Percentiles rank a stretch among this genome's conserved stretches.
Evolutionary conservation across 2,888 invertebrate species (phyloP).

Genomic region (Rosalia funebris): DNA sequence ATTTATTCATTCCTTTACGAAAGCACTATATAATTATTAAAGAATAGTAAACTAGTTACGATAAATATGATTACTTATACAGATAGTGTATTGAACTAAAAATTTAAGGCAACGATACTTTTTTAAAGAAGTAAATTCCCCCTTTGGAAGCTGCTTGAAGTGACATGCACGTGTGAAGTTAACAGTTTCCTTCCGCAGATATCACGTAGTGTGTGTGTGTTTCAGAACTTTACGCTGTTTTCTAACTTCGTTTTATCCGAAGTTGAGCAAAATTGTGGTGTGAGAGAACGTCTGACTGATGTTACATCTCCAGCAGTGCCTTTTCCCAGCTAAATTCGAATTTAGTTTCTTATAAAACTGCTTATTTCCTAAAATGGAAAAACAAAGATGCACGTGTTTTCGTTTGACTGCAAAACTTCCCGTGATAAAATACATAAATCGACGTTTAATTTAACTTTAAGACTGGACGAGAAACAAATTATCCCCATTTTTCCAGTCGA

Average conservation of each 20-base stretch:
- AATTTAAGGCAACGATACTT: conserved; percentile 1
- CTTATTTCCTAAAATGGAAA: conserved; percentile 29
- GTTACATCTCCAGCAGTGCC: conserved; percentile 25
- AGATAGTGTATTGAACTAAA: no score
- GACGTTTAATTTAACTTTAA: conserved; percentile 11
- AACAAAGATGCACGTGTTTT: conserved; percentile 18
- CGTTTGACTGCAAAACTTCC: conserved; percentile 6
- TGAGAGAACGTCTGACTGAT: conserved; percentile 20
- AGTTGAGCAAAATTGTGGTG: conserved; percentile 25
- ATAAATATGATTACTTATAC: no score
- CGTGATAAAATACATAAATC: conserved; percentile 1
- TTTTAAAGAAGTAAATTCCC: conserved; percentile 42
- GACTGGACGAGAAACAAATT: not conserved
- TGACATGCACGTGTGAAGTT: conserved; percentile 53
- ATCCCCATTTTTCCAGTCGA: not conserved
- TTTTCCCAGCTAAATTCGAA: conserved; percentile 28
- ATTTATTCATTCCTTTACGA: no score
- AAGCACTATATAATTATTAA: no score
- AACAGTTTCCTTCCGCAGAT: conserved; percentile 52
- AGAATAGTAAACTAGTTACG: no score
- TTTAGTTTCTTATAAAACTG: conserved; percentile 31
- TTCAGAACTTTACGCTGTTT: conserved; percentile 50
- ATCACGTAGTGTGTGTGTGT: conserved; percentile 50
- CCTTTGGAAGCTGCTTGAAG: conserved; percentile 47
- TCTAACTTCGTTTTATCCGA: conserved; percentile 50